A percentile compares a stretch with the other conserved stretches of the same genome.
These are phyloP conservation scores for Arnoldichthys spilopterus DNA, from an alignment of 2,797 vertebrate genomes.

Conservation along the genomic window DNA sequence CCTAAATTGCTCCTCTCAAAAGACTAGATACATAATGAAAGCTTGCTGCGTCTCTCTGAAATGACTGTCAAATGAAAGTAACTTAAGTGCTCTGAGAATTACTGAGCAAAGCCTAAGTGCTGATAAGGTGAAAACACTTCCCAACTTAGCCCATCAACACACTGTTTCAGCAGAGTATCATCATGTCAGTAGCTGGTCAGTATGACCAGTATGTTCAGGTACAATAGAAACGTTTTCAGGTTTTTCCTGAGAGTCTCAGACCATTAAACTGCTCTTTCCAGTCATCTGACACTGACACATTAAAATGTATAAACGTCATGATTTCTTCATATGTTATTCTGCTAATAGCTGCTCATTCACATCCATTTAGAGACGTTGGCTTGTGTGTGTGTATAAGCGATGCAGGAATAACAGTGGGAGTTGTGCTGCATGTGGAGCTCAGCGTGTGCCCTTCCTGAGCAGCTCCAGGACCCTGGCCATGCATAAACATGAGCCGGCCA, in stretches of 20 bases:
- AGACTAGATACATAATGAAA: conserved; percentile 62
- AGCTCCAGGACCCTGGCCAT: conserved; percentile 44
- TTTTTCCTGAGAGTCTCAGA: not conserved
- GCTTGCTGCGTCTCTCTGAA: conserved; percentile 39
- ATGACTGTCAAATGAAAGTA: conserved; percentile 34
- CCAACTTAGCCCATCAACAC: not conserved
- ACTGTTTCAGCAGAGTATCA: not conserved
- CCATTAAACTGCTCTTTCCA: not conserved
- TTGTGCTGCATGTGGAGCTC: conserved; percentile 19
- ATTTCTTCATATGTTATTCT: conserved; percentile 18
- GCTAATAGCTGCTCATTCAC: conserved; percentile 11
- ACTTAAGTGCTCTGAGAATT: conserved; percentile 35
- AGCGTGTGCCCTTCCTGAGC: conserved; percentile 1
- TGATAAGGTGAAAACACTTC: conserved; percentile 28
- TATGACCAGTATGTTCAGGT: not conserved
- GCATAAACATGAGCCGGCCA: conserved; percentile 57
- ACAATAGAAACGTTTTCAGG: too few relatives aligned
- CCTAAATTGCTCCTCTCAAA: conserved; percentile 63
- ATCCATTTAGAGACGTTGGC: conserved; percentile 26
- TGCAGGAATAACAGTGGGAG: conserved; percentile 20
- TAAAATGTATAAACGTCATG: not conserved
- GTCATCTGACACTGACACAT: not conserved
- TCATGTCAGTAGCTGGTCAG: conserved; percentile 22
- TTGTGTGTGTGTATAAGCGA: not conserved
- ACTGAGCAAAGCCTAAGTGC: conserved; percentile 27